These are phyloP conservation scores for Escarpia spicata DNA, from an alignment of 2,888 invertebrate species.

Conservation along the genomic window DNA sequence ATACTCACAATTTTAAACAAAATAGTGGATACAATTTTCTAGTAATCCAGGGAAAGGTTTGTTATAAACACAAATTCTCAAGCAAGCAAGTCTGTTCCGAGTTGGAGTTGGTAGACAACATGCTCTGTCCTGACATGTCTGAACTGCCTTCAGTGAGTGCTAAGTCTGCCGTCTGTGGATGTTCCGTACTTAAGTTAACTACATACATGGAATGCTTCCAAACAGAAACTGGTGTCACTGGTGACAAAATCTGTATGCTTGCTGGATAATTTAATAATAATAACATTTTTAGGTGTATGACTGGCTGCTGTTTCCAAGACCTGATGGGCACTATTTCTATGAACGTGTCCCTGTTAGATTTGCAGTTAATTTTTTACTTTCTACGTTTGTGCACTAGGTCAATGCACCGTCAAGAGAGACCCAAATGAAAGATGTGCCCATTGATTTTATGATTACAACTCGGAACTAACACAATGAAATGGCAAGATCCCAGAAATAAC, in stretches of 20 bases:
- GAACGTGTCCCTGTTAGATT: background rate
- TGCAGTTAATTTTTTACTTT: background rate
- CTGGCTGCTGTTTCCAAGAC: too few relatives aligned
- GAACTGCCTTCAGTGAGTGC: background rate
- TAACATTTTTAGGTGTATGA: too few relatives aligned
- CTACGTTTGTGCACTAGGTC: background rate
- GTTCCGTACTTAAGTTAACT: background rate
- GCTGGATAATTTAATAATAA: too few relatives aligned
- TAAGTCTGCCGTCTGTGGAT: background rate
- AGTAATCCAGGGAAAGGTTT: background rate
- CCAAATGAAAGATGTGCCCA: background rate
- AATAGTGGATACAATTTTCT: background rate
- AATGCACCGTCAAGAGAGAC: background rate
- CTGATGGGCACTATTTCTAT: background rate
- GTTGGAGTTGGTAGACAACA: background rate
- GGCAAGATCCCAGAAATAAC: background rate
- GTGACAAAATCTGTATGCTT: too few relatives aligned
- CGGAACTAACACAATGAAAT: background rate
- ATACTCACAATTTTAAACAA: background rate
- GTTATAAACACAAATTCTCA: background rate
- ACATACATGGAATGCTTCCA: background rate
- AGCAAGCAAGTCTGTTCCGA: background rate
- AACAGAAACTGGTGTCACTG: background rate
- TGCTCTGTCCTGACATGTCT: background rate
- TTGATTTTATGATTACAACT: background rate